These are phyloP conservation scores for Apamea monoglypha DNA, from an alignment of 2,888 invertebrate species.

Conservation along the genomic window DNA sequence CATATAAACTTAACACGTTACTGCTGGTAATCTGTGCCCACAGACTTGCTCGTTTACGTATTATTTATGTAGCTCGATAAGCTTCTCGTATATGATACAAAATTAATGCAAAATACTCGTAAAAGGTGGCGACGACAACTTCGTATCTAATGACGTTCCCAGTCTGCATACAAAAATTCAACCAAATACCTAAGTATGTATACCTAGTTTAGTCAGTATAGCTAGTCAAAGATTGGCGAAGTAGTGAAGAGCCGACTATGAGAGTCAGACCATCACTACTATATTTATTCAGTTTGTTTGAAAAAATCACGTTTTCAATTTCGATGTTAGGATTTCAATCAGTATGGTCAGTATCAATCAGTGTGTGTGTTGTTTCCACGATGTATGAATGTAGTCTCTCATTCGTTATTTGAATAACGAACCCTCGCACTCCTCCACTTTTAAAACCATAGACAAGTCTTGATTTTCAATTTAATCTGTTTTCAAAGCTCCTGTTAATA, in stretches of 20 bases:
- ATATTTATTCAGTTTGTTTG: background rate
- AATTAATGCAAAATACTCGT: background rate
- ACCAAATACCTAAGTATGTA: background rate
- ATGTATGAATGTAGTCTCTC: background rate
- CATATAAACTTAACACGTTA: constrained; percentile 35
- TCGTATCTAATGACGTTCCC: background rate
- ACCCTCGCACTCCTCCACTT: background rate
- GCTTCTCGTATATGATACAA: background rate
- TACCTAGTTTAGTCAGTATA: background rate
- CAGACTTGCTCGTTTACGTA: constrained; percentile 5
- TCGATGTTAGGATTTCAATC: background rate
- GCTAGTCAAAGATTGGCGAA: background rate
- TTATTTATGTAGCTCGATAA: constrained; percentile 2
- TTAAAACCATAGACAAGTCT: background rate
- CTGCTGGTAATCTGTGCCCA: background rate
- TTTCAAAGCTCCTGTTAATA: background rate
- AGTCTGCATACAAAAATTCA: background rate
- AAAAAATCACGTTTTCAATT: background rate
- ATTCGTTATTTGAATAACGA: background rate
- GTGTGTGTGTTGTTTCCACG: background rate
- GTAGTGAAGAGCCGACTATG: too few relatives aligned
- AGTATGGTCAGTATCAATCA: too few relatives aligned
- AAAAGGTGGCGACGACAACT: background rate
- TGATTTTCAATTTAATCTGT: too few relatives aligned
- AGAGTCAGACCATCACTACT: background rate